Evolutionary conservation across 2,797 vertebrate species (phyloP).

Genomic region (Danio aesculapii): DNA sequence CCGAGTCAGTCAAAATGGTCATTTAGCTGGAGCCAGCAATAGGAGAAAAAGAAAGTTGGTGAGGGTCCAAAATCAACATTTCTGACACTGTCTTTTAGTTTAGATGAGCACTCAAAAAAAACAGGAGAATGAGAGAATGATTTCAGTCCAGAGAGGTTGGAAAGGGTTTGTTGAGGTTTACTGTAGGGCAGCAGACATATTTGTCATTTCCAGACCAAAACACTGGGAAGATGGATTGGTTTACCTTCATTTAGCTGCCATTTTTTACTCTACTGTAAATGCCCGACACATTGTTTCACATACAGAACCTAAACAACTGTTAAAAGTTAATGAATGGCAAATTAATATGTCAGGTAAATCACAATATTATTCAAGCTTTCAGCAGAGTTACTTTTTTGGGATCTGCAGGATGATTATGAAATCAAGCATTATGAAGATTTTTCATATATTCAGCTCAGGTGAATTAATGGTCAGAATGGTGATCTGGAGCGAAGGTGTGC

Average conservation of each 20-base stretch:
- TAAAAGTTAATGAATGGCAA: neutral
- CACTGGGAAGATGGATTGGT: constrained; percentile 20
- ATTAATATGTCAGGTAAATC: neutral
- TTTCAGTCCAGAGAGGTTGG: constrained; percentile 15
- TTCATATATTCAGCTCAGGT: neutral
- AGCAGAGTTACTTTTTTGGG: neutral
- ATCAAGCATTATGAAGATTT: neutral
- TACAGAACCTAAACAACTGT: neutral
- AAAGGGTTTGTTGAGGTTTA: constrained; percentile 9
- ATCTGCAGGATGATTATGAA: neutral
- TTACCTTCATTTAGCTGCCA: constrained; percentile 18
- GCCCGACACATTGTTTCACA: neutral
- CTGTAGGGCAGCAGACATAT: constrained; percentile 28
- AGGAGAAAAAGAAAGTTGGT: constrained; percentile 72
- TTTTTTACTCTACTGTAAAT: constrained; percentile 21
- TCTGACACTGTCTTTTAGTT: constrained; percentile 67
- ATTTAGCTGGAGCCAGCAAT: constrained; percentile 78
- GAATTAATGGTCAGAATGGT: neutral
- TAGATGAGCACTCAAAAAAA: constrained; percentile 75
- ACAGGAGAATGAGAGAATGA: constrained; percentile 70
- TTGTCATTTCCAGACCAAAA: constrained; percentile 41
- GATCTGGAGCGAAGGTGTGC: neutral
- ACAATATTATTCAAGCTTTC: constrained; percentile 6
- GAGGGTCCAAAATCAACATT: constrained; percentile 77
- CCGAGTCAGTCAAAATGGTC: constrained; percentile 76